Base-by-base conservation (phyloP, 2,113 vertebrate genomes). In the Ammospiza caudacuta region DNA sequence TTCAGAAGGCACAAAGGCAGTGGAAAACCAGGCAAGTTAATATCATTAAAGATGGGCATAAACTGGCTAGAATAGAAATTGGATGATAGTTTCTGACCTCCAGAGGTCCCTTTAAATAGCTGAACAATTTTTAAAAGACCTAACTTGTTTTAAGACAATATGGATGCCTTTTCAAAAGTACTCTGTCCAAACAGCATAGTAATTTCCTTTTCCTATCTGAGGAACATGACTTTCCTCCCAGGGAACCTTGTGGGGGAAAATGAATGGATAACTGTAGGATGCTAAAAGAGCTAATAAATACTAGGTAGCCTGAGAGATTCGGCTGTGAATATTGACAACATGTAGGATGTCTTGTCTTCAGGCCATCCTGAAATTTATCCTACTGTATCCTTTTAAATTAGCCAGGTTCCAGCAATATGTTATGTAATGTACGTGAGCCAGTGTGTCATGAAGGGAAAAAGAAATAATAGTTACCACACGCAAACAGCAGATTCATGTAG, bases 331-430 rank as follows among this genome's bases (percentile, higher is more conserved):
- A 27, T 33, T 86, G 74, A 61, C 89, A 85, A 64, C 2, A 1
- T 25, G 57, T 43, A 72, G 27, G 20, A 59, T 75, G 29, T 52
- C 76, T 81, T 89, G 37, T 90, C 80, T 87, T 25, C 55, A 62
- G 87, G 73, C 63, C 46, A 81, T 55, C 57, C 47, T 86, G 76
- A 69, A 59, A 44, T 89, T 92, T 84, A 73, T 76, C 51, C 57
- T 83, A 52, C 70, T 66, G n/a, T 62, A 93, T n/a, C 47, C 49
- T 94, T 95, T 55, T 67, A 94, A 87, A 88, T 92, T 85, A 83
- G 9, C 31, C 62, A 91, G 19, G n/a, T 92, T 67, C 44, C 18
- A 67, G 41, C 37, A 88, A 54, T 78, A 55, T 18, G 20, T 72
- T 72, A 27, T 75, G 39, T 35, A 83, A 67, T 23, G 15, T 66